Base-by-base conservation (phyloP, 2,888 invertebrate species). In the Erannis defoliaria region DNA sequence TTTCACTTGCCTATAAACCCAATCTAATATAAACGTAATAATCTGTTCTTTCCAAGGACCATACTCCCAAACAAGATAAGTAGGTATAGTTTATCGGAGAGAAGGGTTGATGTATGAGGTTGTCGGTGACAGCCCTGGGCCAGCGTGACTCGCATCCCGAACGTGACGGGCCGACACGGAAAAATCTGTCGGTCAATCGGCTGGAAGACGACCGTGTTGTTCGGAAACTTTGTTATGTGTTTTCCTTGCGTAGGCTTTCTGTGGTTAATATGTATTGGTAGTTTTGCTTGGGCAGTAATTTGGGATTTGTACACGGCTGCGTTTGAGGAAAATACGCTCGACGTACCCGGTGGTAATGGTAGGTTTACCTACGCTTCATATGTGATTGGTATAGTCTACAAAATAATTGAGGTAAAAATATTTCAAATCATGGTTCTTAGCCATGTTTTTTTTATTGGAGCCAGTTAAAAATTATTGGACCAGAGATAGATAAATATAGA, bases 51-150 rank as follows among this genome's bases (percentile, higher is more conserved):
- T 51, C 53, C 53, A 21, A 45, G 48, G 33, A 53, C 45, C 42
- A 10, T 18, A 46, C 19, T 53, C 48, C 59, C 59, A 73, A 74
- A 74, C 76, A 70, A 77, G 74, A 72, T 74, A 68, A 72, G 66
- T 74, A 68, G 57, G 64, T 67, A 62, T 61, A 72, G 64, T 70
- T 71, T 74, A 74, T 73, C 75, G 73, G 70, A 75, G 71, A 76
- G 82, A 85, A 80, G 82, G 86, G 85, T 85, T 88, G 88, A 89
- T 88, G 80, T 86, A 89, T 89, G 87, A 85, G 84, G 70, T 74
- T 71, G 78, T 68, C 70, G 77, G 80, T 80, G 86, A 85, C 88
- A 85, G 76, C 73, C 71, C 75, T 78, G 75, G 77, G 77, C 73
- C 74, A 71, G 71, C 81, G 81, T 81, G 88, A 85, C 86, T 81